Base-by-base conservation (phyloP, 2,888 invertebrate genomes). In the Ditula angustiorana region DNA sequence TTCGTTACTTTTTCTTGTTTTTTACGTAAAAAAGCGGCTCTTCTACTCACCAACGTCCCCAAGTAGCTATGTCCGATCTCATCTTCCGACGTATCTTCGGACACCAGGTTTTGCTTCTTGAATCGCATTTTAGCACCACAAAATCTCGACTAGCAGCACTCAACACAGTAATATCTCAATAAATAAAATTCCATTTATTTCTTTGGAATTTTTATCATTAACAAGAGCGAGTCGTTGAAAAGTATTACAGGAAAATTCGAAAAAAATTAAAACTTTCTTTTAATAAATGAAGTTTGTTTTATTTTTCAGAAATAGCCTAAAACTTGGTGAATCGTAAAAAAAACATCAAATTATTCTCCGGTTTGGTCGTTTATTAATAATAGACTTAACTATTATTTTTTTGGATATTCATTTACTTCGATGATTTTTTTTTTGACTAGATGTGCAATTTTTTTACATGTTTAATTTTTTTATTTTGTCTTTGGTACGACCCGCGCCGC, bases 1-100 rank as follows among this genome's bases (percentile, higher is more conserved):
- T n/a, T n/a, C n/a, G n/a, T n/a, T n/a, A n/a, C n/a, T n/a, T 2
- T 16, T 37, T 16, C 7, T 16, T 37, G 5, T 5, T 16, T 16
- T 16, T 2, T 13, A 5, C 13, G 8, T n/a, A 1, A 8, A 13
- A 5, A 13, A 19, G 19, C 2, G 10, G 0, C 5, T 26, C 37
- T 37, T 13, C 16, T 44, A 85, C 92, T 92, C 69, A 92, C 92
- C 90, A 92, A 80, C 71, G 92, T 92, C 8, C 92, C 87, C 68
- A 92, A 76, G 70, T 92, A 92, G 77, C 84, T 90, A 69, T 92
- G 92, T 0, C 92, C 92, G 16, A 92, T 90, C 67, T 92, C 92
- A 66, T 92, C 92, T 61, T 92, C 92, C 1, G 92, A 91, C 0
- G 92, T 92, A 8, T 91, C 90, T 33, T 90, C 92, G 0, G 92